Conservation (phyloP, 2,888 invertebrate species). For the Drosophila birchii region DNA sequence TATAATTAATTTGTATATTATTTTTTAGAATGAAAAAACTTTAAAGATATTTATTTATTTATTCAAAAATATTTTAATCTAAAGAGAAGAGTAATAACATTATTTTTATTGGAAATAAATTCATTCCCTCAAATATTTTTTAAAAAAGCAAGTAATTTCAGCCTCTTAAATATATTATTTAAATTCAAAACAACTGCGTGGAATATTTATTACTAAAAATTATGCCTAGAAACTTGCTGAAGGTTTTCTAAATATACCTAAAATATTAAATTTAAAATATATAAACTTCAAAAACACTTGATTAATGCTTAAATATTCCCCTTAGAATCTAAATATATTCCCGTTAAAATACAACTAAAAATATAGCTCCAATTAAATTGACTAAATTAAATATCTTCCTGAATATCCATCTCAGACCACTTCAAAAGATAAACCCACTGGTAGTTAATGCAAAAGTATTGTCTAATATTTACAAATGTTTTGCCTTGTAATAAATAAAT, state of each 20-base stretch:
- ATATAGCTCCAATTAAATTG: not conserved
- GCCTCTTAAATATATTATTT: not conserved
- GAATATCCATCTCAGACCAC: not conserved
- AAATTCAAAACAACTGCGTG: not conserved
- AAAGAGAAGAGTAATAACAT: no score
- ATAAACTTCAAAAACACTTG: not conserved
- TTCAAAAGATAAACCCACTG: not conserved
- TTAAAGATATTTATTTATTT: no score
- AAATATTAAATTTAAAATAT: not conserved
- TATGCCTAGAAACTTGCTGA: not conserved
- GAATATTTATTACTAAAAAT: not conserved
- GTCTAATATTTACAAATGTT: slow-evolving; percentile 76
- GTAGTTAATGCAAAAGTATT: slow-evolving; percentile 69
- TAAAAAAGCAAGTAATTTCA: no score
- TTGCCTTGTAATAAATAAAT: slow-evolving; percentile 61
- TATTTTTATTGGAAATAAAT: no score
- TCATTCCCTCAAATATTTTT: no score
- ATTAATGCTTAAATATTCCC: not conserved
- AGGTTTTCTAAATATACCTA: accelerated
- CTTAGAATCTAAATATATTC: no score
- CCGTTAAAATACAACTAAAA: no score
- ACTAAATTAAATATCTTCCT: not conserved
- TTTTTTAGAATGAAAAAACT: no score
- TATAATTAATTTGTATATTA: no score
- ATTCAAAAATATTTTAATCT: no score